Base-by-base conservation (phyloP, 2,797 vertebrate genomes). In the Cirrhinus molitorella region DNA sequence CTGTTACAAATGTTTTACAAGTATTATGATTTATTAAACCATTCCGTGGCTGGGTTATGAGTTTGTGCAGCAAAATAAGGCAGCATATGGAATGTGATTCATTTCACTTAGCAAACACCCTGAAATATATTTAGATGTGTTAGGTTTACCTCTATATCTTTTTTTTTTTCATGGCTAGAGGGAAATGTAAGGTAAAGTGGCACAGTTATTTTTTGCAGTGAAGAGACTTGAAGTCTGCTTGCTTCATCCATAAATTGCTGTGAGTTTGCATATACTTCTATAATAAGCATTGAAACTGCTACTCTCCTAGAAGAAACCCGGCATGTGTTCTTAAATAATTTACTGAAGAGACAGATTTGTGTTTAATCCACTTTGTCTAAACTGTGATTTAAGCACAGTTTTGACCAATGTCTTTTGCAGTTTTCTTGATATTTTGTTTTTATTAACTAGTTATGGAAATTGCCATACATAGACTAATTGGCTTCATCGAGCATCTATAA, bases 311-410 rank as follows among this genome's bases (percentile, higher is more conserved):
- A 28, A 73, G 14, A 31, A 45, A 53, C 45, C 21, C 59, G 14
- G 31, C 57, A 73, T 49, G 14, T 28, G 23, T 10, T 40, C 45
- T 25, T 55, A 66, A 73, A 82, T 81, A 67, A 75, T n/a, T 28
- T 4, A 63, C 70, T 40, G 74, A 55, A 75, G 47, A 43, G 4
- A 74, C n/a, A 21, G 10, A 34, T 10, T 49, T 37, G 19, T 37
- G n/a, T 81, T 19, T 28, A 74, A 28, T 40, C 47, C 80, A 17
- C 23, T 12, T 28, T 13, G n/a, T 55, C 31, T 19, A 19, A 51
- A 66, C n/a, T 12, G 2, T 25, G 19, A 1, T 47, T 77, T 59
- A 7, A 78, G 75, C 31, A 21, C 8, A 37, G 37, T 66, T 66
- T 9, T 47, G 2, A 71, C n/a, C 43, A 17, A 49, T 40, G 7